These are phyloP conservation scores for Gadopsis bispinosus DNA, from an alignment of 2,797 vertebrate species.

Conservation along the genomic window DNA sequence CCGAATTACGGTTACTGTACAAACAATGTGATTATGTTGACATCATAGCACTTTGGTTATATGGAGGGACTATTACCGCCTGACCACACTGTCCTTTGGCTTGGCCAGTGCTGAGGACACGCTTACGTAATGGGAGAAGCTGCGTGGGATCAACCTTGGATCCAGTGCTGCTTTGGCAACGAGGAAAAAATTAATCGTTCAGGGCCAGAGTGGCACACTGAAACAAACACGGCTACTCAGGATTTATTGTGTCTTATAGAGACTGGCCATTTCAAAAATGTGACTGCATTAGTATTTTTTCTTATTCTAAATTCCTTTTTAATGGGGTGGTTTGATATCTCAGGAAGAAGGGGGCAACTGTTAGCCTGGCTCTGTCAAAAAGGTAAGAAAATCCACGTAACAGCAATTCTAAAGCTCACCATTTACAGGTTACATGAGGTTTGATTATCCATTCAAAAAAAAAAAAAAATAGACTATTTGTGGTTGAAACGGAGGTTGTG, in stretches of 20 bases:
- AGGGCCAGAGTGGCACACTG: conserved; percentile 57
- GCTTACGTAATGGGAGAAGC: conserved; percentile 78
- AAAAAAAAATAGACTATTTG: not conserved
- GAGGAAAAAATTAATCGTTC: conserved; percentile 40
- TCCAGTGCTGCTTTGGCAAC: conserved; percentile 59
- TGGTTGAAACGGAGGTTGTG: conserved; percentile 2
- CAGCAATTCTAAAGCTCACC: not conserved
- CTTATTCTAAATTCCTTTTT: not conserved
- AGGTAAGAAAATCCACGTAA: not conserved
- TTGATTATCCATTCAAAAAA: not conserved
- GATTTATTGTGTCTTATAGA: conserved; percentile 4
- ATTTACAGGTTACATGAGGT: not conserved
- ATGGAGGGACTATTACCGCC: conserved; percentile 66
- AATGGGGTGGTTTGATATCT: not conserved
- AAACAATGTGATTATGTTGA: conserved; percentile 82
- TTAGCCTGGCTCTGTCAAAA: not conserved
- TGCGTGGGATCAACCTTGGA: conserved; percentile 68
- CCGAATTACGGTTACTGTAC: conserved; percentile 77
- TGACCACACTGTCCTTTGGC: conserved; percentile 73
- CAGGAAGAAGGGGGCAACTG: not conserved
- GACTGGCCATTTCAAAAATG: not conserved
- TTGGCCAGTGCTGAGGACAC: conserved; percentile 67
- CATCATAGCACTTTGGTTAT: conserved; percentile 83
- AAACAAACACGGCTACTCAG: conserved; percentile 34
- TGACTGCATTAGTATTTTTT: not conserved